Base-by-base conservation (phyloP, 2,113 vertebrate genomes). In the Mirounga angustirostris region DNA sequence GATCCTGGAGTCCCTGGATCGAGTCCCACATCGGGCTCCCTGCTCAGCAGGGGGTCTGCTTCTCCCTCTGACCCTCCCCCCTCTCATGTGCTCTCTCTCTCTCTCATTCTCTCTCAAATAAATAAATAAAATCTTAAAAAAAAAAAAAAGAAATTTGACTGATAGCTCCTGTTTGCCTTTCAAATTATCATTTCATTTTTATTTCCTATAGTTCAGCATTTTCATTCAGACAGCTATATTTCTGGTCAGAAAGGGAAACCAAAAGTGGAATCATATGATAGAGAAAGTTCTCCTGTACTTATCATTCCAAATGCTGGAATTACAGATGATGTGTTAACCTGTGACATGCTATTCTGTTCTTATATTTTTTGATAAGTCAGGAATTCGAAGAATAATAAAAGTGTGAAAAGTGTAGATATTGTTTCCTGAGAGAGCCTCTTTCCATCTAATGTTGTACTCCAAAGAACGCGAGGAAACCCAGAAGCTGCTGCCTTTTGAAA, bases 91-190 rank as follows among this genome's bases (percentile, higher is more conserved):
- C 36, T 36, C 36, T 36, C 36, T 36, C 36, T 36, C 36, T 36
- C 36, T 36, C 36, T 36, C 36, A 36, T 36, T 36, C 36, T 36
- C 36, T 36, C 36, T 36, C 36, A 36, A 36, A 36, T 36, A 36
- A 36, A 36, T 36, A 36, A 36, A 36, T 36, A 36, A 36, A 36
- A 36, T 36, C 36, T 36, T 36, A 36, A 36, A 36, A 97, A 97
- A 40, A 96, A 96, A 96, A 36, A 97, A 97, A 40, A 96, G 78
- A 96, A 96, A 63, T 94, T 76, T 94, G 76, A 50, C 88, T 96
- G 92, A 43, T 87, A 67, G 46, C 14, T 79, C 67, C 69, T 63
- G 58, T 76, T 96, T 95, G 30, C 81, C 93, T 97, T 95, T 96
- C 92, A 82, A 95, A 96, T 92, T 40, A 97, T 63, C 81, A 24